Base-by-base conservation (phyloP, 1,140 invertebrate species). In the Pectinophora gossypiella region DNA sequence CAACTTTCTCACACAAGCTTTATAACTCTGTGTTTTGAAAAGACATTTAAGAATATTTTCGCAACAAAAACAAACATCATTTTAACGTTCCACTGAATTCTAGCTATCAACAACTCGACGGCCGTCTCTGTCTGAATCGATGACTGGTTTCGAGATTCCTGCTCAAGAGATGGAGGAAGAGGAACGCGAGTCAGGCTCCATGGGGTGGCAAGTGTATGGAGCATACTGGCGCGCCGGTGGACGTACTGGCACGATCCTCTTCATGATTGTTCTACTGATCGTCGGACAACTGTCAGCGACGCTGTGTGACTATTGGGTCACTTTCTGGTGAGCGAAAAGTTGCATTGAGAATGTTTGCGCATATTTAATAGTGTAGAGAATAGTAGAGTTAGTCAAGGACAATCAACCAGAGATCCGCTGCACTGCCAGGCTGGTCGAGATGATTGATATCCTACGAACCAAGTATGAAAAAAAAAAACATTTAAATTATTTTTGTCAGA, bases 291-390 rank as follows among this genome's bases (percentile, higher is more conserved):
- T 89, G 0, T 83, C 87, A 0, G 84, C 87, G 1, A 89, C 85
- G 5, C 66, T 86, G 2, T 85, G 80, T 38, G 89, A 89, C 56
- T 89, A 88, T 40, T 90, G 88, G 88, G 85, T 90, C 13, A 89
- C 88, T 2, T 85, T 84, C 59, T 90, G 89, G 89, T 89, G 68
- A 61, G 53, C 50, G 56, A 43, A 7, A 23, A 32, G 27, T 1
- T n/a, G n/a, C n/a, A n/a, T 36, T 43, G 40, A 32, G 7, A 10
- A 36, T 23, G 3, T 22, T 23, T n/a, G n/a, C n/a, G n/a, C n/a
- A n/a, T n/a, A n/a, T n/a, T n/a, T n/a, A n/a, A n/a, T n/a, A n/a
- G n/a, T n/a, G n/a, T n/a, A n/a, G n/a, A n/a, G n/a, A n/a, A n/a
- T n/a, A n/a, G n/a, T n/a, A n/a, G n/a, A n/a, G n/a, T n/a, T n/a